Conservation (phyloP, 2,113 vertebrate genomes). For the Polyodon spathula region DNA sequence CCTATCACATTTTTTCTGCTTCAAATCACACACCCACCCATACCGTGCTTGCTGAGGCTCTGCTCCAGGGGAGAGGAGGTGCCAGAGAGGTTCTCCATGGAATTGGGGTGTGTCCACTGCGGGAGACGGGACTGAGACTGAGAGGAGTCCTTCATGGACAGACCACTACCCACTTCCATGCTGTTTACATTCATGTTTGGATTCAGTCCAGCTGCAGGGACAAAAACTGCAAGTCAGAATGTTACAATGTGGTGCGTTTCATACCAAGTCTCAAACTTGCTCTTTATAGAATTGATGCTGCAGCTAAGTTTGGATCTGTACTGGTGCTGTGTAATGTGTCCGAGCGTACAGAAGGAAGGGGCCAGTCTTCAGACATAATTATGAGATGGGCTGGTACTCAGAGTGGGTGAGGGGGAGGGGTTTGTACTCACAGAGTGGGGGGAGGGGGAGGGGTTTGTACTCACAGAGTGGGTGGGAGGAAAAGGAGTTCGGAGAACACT, state of each 20-base stretch:
- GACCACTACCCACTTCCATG: conserved; percentile 80
- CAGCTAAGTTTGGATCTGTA: too few relatives aligned
- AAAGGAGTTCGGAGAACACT: conserved; percentile 85
- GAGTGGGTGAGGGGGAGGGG: not conserved
- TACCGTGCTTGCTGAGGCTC: conserved; percentile 90
- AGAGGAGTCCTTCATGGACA: conserved; percentile 86
- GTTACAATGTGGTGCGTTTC: not conserved
- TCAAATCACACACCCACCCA: conserved; percentile 6
- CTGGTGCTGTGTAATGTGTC: too few relatives aligned
- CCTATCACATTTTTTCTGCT: too few relatives aligned
- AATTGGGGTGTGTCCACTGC: conserved; percentile 95
- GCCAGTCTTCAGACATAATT: too few relatives aligned
- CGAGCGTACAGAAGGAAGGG: too few relatives aligned
- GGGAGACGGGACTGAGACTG: conserved; percentile 95
- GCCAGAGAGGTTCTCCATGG: conserved; percentile 81
- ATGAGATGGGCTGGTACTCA: not conserved
- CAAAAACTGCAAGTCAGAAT: not conserved
- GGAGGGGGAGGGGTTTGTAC: conserved; percentile 62
- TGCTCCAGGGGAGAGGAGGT: conserved; percentile 84
- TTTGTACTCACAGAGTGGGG: conserved; percentile 76
- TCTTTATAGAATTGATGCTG: too few relatives aligned
- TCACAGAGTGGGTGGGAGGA: conserved; percentile 85
- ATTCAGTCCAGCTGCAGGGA: conserved; percentile 79
- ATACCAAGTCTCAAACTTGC: too few relatives aligned
- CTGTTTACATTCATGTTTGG: conserved; percentile 92